phyloP scores from a whole-genome alignment of 2,888 invertebrate genomes.

The Pocota personata region DNA sequence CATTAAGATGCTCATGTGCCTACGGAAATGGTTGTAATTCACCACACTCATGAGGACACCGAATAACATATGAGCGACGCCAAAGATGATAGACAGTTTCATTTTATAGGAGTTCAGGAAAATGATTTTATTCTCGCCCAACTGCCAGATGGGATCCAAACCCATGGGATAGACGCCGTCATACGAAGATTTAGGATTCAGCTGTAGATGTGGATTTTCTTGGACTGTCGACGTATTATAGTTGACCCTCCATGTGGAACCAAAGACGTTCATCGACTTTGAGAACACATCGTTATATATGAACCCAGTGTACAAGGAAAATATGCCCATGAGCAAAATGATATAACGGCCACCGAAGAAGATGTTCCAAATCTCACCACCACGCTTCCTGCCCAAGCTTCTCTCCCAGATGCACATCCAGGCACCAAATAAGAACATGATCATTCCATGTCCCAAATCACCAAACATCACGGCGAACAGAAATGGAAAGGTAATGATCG shows the following conservation, averaged over 20 bases:
- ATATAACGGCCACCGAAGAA: conserved; percentile 99
- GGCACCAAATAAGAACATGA: conserved; percentile 91
- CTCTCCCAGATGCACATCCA: conserved; percentile 93
- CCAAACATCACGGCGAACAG: conserved; percentile 98
- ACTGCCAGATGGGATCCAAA: conserved; percentile 90
- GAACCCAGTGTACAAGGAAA: conserved; percentile 99
- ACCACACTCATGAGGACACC: conserved; percentile 93
- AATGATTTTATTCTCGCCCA: conserved; percentile 95
- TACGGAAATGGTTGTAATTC: conserved; percentile 90
- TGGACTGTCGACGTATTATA: conserved; percentile 84
- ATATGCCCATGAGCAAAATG: conserved; percentile 97
- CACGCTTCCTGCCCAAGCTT: conserved; percentile 87
- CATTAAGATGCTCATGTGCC: conserved; percentile 87
- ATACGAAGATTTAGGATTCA: conserved; percentile 86
- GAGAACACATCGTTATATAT: conserved; percentile 99
- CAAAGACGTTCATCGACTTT: conserved; percentile 97
- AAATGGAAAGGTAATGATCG: conserved; percentile 96
- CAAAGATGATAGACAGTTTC: conserved; percentile 97
- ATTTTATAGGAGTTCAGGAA: conserved; percentile 98
- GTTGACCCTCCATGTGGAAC: conserved; percentile 90
- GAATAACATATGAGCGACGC: conserved; percentile 97
- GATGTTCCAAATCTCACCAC: conserved; percentile 96
- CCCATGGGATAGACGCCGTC: conserved; percentile 89
- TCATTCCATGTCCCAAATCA: conserved; percentile 94
- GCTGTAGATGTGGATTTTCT: conserved; percentile 83